Conservation (phyloP, 2,888 invertebrate genomes). For the Amitus sp. region DNA sequence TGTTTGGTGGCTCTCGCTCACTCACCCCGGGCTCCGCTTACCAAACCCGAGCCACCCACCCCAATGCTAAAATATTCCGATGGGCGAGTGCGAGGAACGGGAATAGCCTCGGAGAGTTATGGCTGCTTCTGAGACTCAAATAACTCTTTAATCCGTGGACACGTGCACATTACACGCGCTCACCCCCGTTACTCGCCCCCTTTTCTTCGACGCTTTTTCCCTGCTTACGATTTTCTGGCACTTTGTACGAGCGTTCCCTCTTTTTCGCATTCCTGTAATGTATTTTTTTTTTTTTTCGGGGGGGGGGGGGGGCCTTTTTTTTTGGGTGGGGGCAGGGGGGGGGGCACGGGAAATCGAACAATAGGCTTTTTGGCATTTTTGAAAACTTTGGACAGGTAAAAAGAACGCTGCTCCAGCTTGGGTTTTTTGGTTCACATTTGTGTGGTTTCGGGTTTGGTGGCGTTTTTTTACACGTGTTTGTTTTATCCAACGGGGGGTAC, state of each 20-base stretch:
- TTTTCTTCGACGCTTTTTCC: conserved; percentile 10
- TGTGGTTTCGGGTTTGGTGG: too few species aligned
- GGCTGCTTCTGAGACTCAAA: conserved; percentile 65
- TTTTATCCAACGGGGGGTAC: too few species aligned
- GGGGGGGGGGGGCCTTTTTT: neutral
- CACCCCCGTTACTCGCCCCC: conserved; percentile 29
- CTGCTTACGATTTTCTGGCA: conserved; percentile 13
- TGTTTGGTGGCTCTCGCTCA: too few species aligned
- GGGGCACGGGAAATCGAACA: too few species aligned
- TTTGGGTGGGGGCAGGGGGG: neutral
- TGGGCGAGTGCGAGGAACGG: conserved; percentile 60
- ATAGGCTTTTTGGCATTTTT: neutral
- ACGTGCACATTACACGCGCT: conserved; percentile 58
- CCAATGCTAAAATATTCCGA: conserved; percentile 64
- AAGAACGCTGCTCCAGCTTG: too few species aligned
- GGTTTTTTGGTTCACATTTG: too few species aligned
- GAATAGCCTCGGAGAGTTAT: conserved; percentile 64
- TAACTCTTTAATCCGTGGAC: conserved; percentile 65
- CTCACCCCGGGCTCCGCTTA: conserved; percentile 36
- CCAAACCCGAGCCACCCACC: conserved; percentile 57
- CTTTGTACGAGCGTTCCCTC: neutral
- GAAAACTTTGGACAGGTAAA: too few species aligned
- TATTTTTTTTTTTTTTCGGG: neutral
- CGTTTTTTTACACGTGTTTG: too few species aligned
- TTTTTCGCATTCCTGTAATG: neutral